Base-by-base conservation (phyloP, 2,797 vertebrate species). In the Sebastes itinus region DNA sequence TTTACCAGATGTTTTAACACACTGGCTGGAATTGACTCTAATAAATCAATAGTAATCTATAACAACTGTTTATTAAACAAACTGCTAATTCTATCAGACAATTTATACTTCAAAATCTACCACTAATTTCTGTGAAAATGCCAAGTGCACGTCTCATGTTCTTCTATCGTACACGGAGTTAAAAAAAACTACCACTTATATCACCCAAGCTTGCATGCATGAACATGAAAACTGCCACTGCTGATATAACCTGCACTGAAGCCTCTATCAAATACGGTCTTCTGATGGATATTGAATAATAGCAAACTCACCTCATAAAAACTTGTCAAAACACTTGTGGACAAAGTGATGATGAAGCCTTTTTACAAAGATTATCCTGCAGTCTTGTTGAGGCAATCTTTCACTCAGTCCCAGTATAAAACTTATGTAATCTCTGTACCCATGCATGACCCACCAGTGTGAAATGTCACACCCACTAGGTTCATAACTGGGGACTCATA, bases 241-340 rank as follows among this genome's bases (percentile, higher is more conserved):
- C 25, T 74, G 72, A 63, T 5, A 32, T 1, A 27, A 28, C 10
- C 14, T 58, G 8, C 2, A 38, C 13, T 12, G 3, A 6, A 28
- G 9, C 12, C 4, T 25, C 42, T 20, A 49, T 35, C 6, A 7
- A 66, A 72, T 7, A 42, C n/a, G 4, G 25, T 7, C 30, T 46
- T 22, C 10, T 20, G 11, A 33, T 30, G 0, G 13, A 11, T 25
- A n/a, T 6, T 38, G 14, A 78, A 46, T n/a, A 38, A 67, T 14
- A 5, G 12, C 20, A 76, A 75, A 83, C 75, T 81, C 64, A 69
- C 69, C 72, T 72, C 3, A 52, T n/a, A 42, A 32, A 8, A 16
- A 32, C 9, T 18, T 32, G 14, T 49, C 16, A 61, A 27, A 55
- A 33, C 27, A 58, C 61, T 1, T 52, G 20, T n/a, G 59, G 20